These are phyloP conservation scores for Maniola hyperantus DNA, from an alignment of 2,888 invertebrate genomes.

Conservation along the genomic window DNA sequence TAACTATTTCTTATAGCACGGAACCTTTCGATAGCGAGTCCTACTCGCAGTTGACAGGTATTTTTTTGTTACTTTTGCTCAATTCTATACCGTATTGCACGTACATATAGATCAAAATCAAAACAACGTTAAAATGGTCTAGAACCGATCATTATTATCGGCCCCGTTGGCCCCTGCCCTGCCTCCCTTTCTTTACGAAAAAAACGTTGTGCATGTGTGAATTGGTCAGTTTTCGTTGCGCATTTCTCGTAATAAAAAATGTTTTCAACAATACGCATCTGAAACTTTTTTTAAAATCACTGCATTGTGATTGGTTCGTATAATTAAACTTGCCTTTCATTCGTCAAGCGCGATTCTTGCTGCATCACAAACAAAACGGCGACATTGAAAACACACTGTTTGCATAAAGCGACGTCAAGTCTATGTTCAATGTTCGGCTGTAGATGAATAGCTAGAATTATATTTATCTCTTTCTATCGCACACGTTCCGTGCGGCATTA, in stretches of 20 bases:
- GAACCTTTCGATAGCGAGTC: no score
- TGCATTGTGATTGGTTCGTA: slow-evolving; percentile 24
- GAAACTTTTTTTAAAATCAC: not conserved
- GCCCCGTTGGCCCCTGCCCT: not conserved
- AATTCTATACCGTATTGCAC: slow-evolving; percentile 10
- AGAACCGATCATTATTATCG: slow-evolving; percentile 20
- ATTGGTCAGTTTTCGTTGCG: slow-evolving; percentile 18
- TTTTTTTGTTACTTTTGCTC: not conserved
- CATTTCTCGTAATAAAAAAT: not conserved
- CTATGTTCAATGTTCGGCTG: slow-evolving; percentile 46
- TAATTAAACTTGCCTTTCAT: slow-evolving; percentile 20
- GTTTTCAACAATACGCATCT: not conserved
- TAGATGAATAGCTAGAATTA: slow-evolving; percentile 63
- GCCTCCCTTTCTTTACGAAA: slow-evolving; percentile 23
- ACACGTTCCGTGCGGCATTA: fast-evolving
- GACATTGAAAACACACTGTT: slow-evolving; percentile 39
- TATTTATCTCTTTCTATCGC: slow-evolving; percentile 70
- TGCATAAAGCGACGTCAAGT: slow-evolving; percentile 50
- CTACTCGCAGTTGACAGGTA: slow-evolving; percentile 28
- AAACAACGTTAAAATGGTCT: not conserved
- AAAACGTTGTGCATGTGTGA: not conserved
- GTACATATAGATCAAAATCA: not conserved
- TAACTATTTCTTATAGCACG: no score
- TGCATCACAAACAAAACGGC: slow-evolving; percentile 11
- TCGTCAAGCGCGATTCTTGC: slow-evolving; percentile 27